Evolutionary conservation across 2,113 vertebrate species (phyloP).

Genomic region (Physeter macrocephalus): DNA sequence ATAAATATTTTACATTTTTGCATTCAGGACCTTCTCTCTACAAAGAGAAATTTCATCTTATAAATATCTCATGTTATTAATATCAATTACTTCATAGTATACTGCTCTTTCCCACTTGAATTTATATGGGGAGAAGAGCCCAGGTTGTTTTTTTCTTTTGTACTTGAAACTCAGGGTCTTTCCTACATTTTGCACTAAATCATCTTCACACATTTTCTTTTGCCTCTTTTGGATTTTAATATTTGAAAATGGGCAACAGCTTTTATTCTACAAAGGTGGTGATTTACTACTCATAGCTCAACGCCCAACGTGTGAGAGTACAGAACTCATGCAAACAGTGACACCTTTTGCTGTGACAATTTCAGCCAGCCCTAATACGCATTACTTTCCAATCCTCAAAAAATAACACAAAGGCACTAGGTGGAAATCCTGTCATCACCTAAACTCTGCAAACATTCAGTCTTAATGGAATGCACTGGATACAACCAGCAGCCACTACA

Average conservation of each 20-base stretch:
- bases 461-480: background rate
- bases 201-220: background rate
- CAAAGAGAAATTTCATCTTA: slow-evolving; percentile 41
- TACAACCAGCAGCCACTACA: background rate
- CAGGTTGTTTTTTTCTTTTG: background rate
- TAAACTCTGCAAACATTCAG: background rate
- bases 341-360: background rate
- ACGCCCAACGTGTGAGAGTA: background rate
- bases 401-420: background rate
- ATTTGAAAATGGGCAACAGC: background rate
- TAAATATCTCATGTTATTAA: slow-evolving; percentile 57
- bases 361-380: background rate
- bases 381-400: background rate
- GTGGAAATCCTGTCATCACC: background rate
- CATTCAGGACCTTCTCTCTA: slow-evolving; percentile 36
- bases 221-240: slow-evolving; percentile 16
- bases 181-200: slow-evolving; percentile 30
- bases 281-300: slow-evolving; percentile 5
- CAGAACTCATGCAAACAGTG: background rate
- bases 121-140: background rate
- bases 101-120: slow-evolving; percentile 25
- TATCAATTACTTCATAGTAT: slow-evolving; percentile 48
- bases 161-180: slow-evolving; percentile 13
- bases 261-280: slow-evolving; percentile 13
- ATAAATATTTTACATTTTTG: slow-evolving; percentile 64